Evolutionary conservation across 2,113 vertebrate genomes (phyloP).

Genomic region (Bettongia penicillata): DNA sequence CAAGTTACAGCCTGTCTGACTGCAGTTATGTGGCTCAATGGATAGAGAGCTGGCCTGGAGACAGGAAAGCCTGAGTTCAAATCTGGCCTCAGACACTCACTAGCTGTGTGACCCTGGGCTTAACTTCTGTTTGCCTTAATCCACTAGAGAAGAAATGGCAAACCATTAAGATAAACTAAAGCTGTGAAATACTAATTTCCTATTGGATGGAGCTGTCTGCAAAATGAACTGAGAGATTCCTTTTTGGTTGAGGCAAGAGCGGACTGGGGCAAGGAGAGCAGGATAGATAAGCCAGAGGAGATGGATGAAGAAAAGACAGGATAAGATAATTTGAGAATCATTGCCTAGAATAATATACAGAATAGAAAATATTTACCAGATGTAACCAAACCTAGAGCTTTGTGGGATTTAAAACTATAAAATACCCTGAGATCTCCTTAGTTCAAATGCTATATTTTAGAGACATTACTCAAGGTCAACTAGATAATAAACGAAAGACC

Average conservation of each 20-base stretch:
- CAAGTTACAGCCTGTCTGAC: too few species aligned
- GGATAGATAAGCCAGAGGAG: not conserved
- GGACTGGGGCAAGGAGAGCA: not conserved
- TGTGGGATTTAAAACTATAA: not conserved
- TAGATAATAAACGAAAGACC: not conserved
- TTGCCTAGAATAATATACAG: not conserved
- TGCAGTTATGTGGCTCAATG: not conserved
- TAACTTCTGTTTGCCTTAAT: not conserved
- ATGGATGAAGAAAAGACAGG: not conserved
- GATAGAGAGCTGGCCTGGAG: not conserved
- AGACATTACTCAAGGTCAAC: not conserved
- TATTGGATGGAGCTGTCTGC: not conserved
- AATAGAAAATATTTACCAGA: not conserved
- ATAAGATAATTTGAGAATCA: not conserved
- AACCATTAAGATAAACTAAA: not conserved
- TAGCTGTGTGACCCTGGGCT: not conserved
- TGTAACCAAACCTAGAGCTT: not conserved
- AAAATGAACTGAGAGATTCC: not conserved
- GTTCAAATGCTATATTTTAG: not conserved
- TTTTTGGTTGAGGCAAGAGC: not conserved
- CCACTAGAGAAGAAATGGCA: not conserved
- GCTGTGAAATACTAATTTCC: not conserved
- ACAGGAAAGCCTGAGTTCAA: not conserved
- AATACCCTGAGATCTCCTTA: not conserved
- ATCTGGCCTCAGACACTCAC: not conserved